A percentile compares a stretch with the other conserved stretches of the same genome.
These are phyloP conservation scores for Epinotia nisella DNA, from an alignment of 2,888 invertebrate genomes.

Conservation along the genomic window DNA sequence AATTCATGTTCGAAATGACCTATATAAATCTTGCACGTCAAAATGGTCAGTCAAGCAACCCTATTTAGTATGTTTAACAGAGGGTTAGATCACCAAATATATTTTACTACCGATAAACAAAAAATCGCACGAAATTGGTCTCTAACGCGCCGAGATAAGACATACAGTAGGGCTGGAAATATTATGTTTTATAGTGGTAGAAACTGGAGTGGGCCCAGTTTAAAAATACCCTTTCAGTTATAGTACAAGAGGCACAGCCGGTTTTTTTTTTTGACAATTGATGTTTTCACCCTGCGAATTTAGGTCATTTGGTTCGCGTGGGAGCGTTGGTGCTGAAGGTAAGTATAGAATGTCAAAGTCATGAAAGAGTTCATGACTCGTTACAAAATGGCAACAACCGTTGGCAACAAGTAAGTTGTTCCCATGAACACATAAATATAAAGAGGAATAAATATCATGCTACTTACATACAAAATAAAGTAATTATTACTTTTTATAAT, in stretches of 20 bases:
- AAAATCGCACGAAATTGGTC: conserved; percentile 16
- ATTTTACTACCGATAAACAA: background rate
- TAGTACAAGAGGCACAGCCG: conserved; percentile 49
- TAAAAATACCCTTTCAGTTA: conserved; percentile 59
- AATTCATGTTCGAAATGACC: conserved; percentile 56
- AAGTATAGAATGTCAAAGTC: background rate
- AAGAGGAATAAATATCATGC: too few species aligned
- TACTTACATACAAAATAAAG: too few species aligned
- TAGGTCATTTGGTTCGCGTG: conserved; percentile 36
- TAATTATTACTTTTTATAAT: too few species aligned
- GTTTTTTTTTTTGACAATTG: conserved; percentile 18
- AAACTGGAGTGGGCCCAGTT: conserved; percentile 59
- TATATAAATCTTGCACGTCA: conserved; percentile 60
- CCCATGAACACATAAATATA: too few species aligned
- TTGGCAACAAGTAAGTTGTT: too few species aligned
- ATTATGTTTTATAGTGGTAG: conserved; percentile 6
- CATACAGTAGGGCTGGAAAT: background rate
- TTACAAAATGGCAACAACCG: background rate
- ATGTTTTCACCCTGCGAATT: conserved; percentile 34
- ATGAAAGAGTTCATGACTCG: background rate
- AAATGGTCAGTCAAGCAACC: conserved; percentile 47
- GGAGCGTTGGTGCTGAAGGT: conserved; percentile 8
- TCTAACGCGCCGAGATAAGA: background rate
- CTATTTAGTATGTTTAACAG: conserved; percentile 39
- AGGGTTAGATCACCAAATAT: conserved; percentile 23